These are phyloP conservation scores for silkworm (Bombyx mori) DNA, from an alignment of 1,140 invertebrate genomes.

Conservation along the genomic window ASM3026992v2 NC_085119.1:2442001-2442500, in stretches of 20 bases:
- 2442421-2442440: neutral
- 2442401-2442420: neutral
- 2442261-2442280: too few relatives aligned
- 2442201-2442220: too few relatives aligned
- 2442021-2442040: neutral
- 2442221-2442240: too few relatives aligned
- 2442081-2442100: constrained; percentile 22
- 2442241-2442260: too few relatives aligned
- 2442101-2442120: constrained; percentile 17
- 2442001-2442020: constrained; percentile 2
- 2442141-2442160: constrained; percentile 17
- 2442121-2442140: constrained; percentile 12
- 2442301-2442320: too few relatives aligned
- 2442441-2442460: neutral
- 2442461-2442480: neutral
- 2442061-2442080: constrained; percentile 9
- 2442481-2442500: neutral
- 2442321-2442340: too few relatives aligned
- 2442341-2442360: too few relatives aligned
- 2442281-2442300: too few relatives aligned
- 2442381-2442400: too few relatives aligned
- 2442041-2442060: constrained; percentile 12
- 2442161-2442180: constrained; percentile 4
- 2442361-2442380: too few relatives aligned
- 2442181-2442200: too few relatives aligned